phyloP scores from a whole-genome alignment of 2,888 invertebrate species.

The Laspeyria flexula region DNA sequence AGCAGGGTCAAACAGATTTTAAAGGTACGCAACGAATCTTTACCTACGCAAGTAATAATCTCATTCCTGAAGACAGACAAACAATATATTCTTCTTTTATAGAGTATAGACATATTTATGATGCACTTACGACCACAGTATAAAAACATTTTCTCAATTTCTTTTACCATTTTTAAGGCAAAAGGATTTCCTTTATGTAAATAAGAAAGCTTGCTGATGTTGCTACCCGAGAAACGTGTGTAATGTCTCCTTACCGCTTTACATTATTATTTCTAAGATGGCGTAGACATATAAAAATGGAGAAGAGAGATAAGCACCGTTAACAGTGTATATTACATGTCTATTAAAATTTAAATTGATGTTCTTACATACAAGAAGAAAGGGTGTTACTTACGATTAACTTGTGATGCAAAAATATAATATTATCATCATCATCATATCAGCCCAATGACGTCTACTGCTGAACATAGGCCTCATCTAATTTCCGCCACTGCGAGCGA shows the following conservation, averaged over 20 bases:
- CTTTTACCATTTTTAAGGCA: slow-evolving; percentile 39
- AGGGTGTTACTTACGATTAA: background rate
- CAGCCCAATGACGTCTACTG: no score
- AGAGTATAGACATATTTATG: slow-evolving; percentile 37
- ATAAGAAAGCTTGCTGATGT: slow-evolving; percentile 29
- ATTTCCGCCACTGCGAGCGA: no score
- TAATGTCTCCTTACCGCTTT: slow-evolving; percentile 35
- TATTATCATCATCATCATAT: no score
- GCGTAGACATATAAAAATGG: slow-evolving; percentile 30
- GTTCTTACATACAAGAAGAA: slow-evolving; percentile 21
- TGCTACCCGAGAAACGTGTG: slow-evolving; percentile 27
- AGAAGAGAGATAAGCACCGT: slow-evolving; percentile 38
- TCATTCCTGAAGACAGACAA: slow-evolving; percentile 30
- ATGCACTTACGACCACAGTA: slow-evolving; percentile 32
- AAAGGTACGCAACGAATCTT: background rate
- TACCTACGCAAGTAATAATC: background rate
- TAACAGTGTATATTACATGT: slow-evolving; percentile 34
- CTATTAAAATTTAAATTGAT: slow-evolving; percentile 36
- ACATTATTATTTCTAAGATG: slow-evolving; percentile 40
- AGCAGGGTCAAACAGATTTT: background rate
- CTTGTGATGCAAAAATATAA: background rate
- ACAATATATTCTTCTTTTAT: slow-evolving; percentile 28
- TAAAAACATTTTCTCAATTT: slow-evolving; percentile 38
- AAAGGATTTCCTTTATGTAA: slow-evolving; percentile 41
- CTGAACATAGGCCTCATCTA: no score